Percentiles rank a stretch among this genome's conserved stretches.
phyloP scores from a whole-genome alignment of 92 coral and sea anemone genomes.

The Parazoanthus swiftii region DNA sequence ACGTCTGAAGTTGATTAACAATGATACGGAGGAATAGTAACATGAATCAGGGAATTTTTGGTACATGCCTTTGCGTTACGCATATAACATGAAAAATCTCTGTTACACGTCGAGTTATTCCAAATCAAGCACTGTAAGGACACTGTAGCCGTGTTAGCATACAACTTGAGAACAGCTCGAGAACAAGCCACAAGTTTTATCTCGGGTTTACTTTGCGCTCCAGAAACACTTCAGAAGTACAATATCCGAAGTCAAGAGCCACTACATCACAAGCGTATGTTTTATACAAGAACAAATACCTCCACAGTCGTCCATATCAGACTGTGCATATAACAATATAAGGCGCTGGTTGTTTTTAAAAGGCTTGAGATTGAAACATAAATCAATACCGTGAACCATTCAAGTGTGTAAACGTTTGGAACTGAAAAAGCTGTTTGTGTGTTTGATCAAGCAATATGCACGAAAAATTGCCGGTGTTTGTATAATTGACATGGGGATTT shows the following conservation, averaged over 20 bases:
- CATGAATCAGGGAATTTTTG: background rate
- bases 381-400: slow-evolving; percentile 21
- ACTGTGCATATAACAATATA: background rate
- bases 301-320: background rate
- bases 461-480: slow-evolving; percentile 9
- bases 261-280: background rate
- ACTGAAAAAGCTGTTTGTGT: slow-evolving; percentile 23
- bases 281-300: background rate
- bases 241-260: background rate
- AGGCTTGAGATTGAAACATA: slow-evolving; percentile 7
- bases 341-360: slow-evolving; percentile 1
- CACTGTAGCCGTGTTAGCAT: too few relatives aligned
- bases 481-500: background rate
- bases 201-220: background rate
- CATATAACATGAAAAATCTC: background rate
- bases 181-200: background rate
- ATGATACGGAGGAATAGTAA: background rate
- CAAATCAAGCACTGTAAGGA: background rate
- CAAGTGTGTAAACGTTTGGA: background rate
- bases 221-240: background rate
- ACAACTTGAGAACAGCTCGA: background rate
- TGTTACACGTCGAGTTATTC: too few relatives aligned
- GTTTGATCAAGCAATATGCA: slow-evolving; percentile 17
- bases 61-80: background rate
- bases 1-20: background rate